A percentile compares a stretch with the other conserved stretches of the same genome.
phyloP scores from a whole-genome alignment of 1,140 invertebrate genomes.

The Heliconius hewitsoni region DNA sequence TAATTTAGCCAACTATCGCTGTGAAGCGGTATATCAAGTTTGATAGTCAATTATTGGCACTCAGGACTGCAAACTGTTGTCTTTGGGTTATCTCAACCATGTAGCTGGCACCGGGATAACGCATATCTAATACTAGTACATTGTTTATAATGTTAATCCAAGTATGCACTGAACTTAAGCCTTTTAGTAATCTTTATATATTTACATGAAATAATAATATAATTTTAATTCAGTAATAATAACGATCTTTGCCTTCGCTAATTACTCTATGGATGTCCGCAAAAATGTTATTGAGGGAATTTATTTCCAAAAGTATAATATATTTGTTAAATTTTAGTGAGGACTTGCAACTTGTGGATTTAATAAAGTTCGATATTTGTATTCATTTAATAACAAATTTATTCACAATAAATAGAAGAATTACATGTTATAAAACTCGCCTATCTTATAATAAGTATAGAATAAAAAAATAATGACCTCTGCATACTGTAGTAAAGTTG shows the following conservation, averaged over 20 bases:
- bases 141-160: slow-evolving; percentile 47
- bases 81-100: slow-evolving; percentile 62
- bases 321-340: too few species aligned
- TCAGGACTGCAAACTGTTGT: slow-evolving; percentile 61
- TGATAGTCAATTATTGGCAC: slow-evolving; percentile 78
- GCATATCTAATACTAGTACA: slow-evolving; percentile 54
- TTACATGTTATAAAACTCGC: background rate
- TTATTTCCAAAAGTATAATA: too few species aligned
- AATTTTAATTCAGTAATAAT: too few species aligned
- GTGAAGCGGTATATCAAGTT: slow-evolving; percentile 74
- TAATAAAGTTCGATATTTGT: too few species aligned
- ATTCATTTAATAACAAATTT: background rate
- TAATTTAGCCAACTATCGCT: slow-evolving; percentile 69
- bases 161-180: background rate
- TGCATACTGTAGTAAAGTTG: slow-evolving; percentile 38
- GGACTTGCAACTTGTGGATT: too few species aligned
- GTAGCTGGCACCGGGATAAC: slow-evolving; percentile 49
- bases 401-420: background rate
- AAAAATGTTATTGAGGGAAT: too few species aligned
- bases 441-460: background rate
- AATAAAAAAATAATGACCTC: background rate
- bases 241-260: too few species aligned
- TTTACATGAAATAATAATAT: too few species aligned
- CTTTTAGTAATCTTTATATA: background rate
- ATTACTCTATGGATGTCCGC: too few species aligned